Conservation (phyloP, 2,113 vertebrate genomes). For the Chunga burmeisteri region DNA sequence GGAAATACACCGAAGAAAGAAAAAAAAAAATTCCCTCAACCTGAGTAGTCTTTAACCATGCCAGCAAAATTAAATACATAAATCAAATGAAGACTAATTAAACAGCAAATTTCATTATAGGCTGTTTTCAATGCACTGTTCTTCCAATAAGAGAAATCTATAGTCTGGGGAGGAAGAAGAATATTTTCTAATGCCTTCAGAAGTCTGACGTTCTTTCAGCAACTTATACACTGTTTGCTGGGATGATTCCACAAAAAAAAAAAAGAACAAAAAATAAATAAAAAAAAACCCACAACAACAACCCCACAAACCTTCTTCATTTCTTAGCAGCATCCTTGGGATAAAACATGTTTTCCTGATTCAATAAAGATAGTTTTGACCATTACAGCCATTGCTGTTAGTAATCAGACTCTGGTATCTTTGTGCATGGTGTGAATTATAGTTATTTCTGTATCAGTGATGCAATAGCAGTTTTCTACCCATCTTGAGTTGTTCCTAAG, state of each 20-base stretch:
- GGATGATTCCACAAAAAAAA: not conserved
- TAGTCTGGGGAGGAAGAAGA: not conserved
- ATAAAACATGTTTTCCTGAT: not conserved
- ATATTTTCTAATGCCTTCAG: not conserved
- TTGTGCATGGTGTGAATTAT: not conserved
- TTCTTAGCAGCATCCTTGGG: not conserved
- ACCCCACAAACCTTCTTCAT: not conserved
- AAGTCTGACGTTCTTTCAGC: not conserved
- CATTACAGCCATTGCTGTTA: not conserved
- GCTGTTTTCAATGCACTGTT: conserved; percentile 19
- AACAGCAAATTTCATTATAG: conserved; percentile 19
- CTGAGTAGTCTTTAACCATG: not conserved
- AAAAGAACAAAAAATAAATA: too few species aligned
- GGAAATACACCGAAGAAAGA: not conserved
- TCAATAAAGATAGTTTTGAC: not conserved
- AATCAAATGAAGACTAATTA: conserved; percentile 45
- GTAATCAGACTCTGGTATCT: not conserved
- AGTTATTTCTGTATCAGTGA: conserved; percentile 14
- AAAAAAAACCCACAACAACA: not conserved
- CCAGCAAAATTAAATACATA: conserved; percentile 39
- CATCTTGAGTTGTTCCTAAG: conserved; percentile 18
- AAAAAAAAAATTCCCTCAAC: not conserved
- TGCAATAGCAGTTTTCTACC: conserved; percentile 33
- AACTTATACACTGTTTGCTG: not conserved
- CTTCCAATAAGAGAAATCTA: conserved; percentile 44